Evolutionary conservation across 1,140 invertebrate genomes (phyloP).

Genomic region (Trichogramma pretiosum): DNA sequence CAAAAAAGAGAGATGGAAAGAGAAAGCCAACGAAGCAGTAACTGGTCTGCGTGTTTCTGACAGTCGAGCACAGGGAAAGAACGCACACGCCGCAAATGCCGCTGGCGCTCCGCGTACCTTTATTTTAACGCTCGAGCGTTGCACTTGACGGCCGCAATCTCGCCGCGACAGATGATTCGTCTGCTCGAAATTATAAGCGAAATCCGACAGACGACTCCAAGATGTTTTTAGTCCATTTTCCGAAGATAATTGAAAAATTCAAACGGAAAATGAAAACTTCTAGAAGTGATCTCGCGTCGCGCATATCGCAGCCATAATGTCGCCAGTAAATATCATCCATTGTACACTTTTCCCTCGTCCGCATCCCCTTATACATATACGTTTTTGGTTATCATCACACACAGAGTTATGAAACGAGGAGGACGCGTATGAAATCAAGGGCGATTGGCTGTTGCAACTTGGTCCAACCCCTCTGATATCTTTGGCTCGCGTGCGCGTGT

Average conservation of each 20-base stretch:
- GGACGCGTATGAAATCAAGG: slow-evolving; percentile 5
- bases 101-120: too few relatives aligned
- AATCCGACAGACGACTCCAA: slow-evolving; percentile 25
- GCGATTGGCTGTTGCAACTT: neutral
- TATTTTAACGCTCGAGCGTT: too few relatives aligned
- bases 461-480: slow-evolving; percentile 1
- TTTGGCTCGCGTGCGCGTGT: slow-evolving; percentile 17
- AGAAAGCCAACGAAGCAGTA: slow-evolving; percentile 42
- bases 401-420: slow-evolving; percentile 4
- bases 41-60: slow-evolving; percentile 42
- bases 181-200: slow-evolving; percentile 42
- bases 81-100: too few relatives aligned
- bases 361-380: neutral
- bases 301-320: neutral
- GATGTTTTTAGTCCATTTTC: slow-evolving; percentile 18
- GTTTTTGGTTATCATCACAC: too few relatives aligned
- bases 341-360: neutral
- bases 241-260: too few relatives aligned
- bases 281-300: neutral
- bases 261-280: too few relatives aligned
- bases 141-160: slow-evolving; percentile 44
- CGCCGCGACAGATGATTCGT: slow-evolving; percentile 14
- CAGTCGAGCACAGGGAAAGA: too few relatives aligned
- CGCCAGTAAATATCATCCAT: neutral
- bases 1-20: slow-evolving; percentile 24